Percentiles rank a stretch among this genome's conserved stretches.
Evolutionary conservation across 2,113 vertebrate genomes (phyloP).

Genomic region (Baryphthengus martii): DNA sequence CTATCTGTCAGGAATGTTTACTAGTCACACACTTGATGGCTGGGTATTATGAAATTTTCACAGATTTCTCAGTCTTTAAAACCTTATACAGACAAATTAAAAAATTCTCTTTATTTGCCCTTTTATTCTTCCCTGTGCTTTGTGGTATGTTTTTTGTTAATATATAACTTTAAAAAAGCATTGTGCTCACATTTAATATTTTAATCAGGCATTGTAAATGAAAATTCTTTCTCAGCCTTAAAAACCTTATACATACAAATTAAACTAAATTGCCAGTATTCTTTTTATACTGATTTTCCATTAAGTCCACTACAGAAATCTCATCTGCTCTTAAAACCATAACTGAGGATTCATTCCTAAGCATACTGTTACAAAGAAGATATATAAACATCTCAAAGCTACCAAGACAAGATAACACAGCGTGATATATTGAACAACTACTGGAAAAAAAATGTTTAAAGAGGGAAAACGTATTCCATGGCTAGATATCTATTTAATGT

Average conservation of each 20-base stretch:
- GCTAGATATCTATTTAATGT: not conserved
- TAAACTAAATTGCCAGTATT: not conserved
- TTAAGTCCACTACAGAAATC: constrained; percentile 12
- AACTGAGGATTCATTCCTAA: not conserved
- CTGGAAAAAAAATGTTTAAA: not conserved
- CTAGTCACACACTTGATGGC: not conserved
- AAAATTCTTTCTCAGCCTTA: not conserved
- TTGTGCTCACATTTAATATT: not conserved
- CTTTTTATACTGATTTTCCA: not conserved
- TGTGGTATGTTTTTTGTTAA: not conserved
- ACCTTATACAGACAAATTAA: too few relatives aligned
- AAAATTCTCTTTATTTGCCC: not conserved
- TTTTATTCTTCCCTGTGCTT: not conserved
- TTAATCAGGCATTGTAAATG: not conserved
- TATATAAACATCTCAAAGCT: not conserved
- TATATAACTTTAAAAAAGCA: not conserved
- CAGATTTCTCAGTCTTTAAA: too few relatives aligned
- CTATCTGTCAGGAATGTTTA: not conserved
- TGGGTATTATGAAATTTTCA: not conserved
- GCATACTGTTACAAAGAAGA: not conserved
- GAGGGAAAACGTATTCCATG: constrained; percentile 1
- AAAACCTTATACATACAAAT: not conserved
- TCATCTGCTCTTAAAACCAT: not conserved
- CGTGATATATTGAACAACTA: constrained; percentile 6
- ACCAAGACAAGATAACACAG: not conserved